Conservation (phyloP, 2,113 vertebrate species). For the Rafetus swinhoei region DNA sequence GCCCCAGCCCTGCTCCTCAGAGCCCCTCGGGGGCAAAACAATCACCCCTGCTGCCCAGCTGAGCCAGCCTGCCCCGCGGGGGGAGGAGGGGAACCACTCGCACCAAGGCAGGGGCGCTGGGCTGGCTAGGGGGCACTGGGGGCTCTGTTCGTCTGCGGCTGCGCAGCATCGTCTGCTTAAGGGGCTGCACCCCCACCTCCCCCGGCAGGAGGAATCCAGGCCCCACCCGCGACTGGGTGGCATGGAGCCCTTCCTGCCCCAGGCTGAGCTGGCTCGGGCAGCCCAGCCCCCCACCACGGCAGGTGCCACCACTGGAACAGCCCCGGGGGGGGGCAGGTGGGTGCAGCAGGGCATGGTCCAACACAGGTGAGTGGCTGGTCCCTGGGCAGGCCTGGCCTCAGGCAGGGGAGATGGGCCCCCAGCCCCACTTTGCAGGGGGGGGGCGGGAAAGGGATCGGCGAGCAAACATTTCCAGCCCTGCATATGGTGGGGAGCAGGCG, state of each 20-base stretch:
- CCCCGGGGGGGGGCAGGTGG: not conserved
- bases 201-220: no score
- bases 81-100: not conserved
- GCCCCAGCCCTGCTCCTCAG: not conserved
- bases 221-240: not conserved
- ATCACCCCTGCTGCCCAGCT: not conserved
- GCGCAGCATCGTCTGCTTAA: no score
- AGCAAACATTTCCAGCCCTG: no score
- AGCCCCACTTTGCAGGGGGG: no score
- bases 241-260: not conserved
- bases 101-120: not conserved
- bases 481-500: not conserved
- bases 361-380: no score
- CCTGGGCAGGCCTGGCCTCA: no score
- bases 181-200: no score
- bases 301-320: no score
- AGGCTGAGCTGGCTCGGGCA: not conserved
- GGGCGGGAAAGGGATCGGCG: fast-evolving
- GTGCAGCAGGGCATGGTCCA: not conserved
- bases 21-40: not conserved
- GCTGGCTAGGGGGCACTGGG: no score
- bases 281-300: not conserved
- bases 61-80: not conserved
- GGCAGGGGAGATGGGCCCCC: no score
- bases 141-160: no score